Evolutionary conservation across 2,113 vertebrate species (phyloP).

Genomic region (Paramormyrops kingsleyae): DNA sequence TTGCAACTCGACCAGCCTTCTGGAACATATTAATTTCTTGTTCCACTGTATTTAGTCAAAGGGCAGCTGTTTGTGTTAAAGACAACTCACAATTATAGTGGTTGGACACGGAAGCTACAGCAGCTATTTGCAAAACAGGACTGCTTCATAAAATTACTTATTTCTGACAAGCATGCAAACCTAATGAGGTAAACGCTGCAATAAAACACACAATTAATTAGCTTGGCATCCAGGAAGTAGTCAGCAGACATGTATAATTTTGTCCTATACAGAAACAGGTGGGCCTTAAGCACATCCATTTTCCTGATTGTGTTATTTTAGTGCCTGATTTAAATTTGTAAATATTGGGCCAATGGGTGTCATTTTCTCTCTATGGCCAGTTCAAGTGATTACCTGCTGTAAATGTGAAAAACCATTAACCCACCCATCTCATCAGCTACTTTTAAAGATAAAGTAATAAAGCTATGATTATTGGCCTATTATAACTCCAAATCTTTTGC

Average conservation of each 20-base stretch:
- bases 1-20: too few relatives aligned
- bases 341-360: background rate
- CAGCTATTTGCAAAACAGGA: background rate
- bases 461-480: too few relatives aligned
- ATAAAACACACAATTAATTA: background rate
- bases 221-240: background rate
- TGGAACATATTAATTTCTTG: too few relatives aligned
- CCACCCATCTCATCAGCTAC: too few relatives aligned
- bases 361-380: too few relatives aligned
- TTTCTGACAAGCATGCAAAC: too few relatives aligned
- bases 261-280: background rate
- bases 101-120: background rate
- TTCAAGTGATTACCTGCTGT: too few relatives aligned
- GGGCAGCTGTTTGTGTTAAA: background rate
- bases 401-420: too few relatives aligned
- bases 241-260: background rate
- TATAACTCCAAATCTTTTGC: too few relatives aligned
- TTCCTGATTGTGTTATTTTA: background rate
- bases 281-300: background rate
- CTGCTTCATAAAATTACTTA: background rate
- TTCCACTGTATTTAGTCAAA: background rate
- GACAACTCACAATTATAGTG: background rate
- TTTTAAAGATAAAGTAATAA: too few relatives aligned
- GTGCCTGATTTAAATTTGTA: background rate
- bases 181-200: background rate